These are phyloP conservation scores for Drosophila aff. DNA, from an alignment of 1,140 invertebrate species.

Conservation along the genomic window DNA sequence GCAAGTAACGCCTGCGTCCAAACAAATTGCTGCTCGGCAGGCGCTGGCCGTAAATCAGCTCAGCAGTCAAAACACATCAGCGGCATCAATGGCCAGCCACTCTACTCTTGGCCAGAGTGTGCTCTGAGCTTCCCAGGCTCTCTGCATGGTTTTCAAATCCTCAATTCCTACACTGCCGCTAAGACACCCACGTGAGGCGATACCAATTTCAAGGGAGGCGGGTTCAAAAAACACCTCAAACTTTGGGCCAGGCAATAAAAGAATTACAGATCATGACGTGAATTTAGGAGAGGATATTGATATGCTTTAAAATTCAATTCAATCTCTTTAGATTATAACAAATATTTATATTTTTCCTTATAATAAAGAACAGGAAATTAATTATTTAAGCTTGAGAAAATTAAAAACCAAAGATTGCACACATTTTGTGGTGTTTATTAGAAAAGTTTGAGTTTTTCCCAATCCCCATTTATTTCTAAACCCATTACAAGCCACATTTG, in stretches of 20 bases:
- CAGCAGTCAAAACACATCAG: slow-evolving; percentile 80
- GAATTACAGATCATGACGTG: slow-evolving; percentile 20
- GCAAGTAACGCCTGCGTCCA: slow-evolving; percentile 40
- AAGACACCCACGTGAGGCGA: slow-evolving; percentile 58
- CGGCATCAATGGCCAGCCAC: slow-evolving; percentile 53
- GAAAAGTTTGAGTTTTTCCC: background rate
- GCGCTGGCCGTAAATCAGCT: slow-evolving; percentile 76
- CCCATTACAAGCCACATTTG: background rate
- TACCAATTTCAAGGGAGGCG: slow-evolving; percentile 55
- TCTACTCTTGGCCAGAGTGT: slow-evolving; percentile 3
- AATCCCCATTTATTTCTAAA: background rate
- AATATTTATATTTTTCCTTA: background rate
- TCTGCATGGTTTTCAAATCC: background rate
- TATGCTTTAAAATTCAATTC: background rate
- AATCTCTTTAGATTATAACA: background rate
- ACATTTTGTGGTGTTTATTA: background rate
- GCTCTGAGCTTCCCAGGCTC: slow-evolving; percentile 39
- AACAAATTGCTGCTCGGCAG: slow-evolving; percentile 78
- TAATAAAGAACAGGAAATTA: background rate
- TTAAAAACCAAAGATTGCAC: fast-evolving
- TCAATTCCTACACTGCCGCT: slow-evolving; percentile 5
- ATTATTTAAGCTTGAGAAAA: too few species aligned
- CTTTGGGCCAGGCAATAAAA: slow-evolving; percentile 17
- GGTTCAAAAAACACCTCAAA: slow-evolving; percentile 53
- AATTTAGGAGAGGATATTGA: background rate